A percentile compares a stretch with the other conserved stretches of the same genome.
Conservation (phyloP, 2,888 invertebrate genomes). For the Octodonta nipae region DNA sequence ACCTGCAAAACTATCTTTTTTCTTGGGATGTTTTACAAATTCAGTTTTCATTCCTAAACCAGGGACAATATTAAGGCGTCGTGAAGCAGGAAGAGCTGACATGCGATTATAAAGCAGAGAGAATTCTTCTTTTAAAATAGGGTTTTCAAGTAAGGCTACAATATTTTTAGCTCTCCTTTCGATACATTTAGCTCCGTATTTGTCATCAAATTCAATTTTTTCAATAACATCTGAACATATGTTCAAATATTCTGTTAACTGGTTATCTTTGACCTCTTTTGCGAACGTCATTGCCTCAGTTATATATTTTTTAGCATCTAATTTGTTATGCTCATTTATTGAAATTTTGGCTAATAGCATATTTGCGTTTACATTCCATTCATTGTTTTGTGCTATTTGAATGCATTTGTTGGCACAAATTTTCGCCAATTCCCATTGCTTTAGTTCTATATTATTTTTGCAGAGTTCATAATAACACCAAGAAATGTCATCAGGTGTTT, state of each 20-base stretch:
- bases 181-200: conserved; percentile 29
- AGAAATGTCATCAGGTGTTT: not conserved
- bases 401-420: not conserved
- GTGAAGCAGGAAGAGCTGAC: conserved; percentile 33
- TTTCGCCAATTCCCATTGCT: not conserved
- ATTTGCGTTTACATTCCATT: not conserved
- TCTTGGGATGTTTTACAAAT: too few species aligned
- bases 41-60: conserved; percentile 26
- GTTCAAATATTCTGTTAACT: not conserved
- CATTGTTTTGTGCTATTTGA: not conserved
- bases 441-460: not conserved
- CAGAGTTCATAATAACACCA: not conserved
- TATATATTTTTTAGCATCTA: not conserved
- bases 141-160: conserved; percentile 31
- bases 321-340: not conserved
- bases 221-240: conserved; percentile 31
- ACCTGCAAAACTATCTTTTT: too few species aligned
- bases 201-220: conserved; percentile 30
- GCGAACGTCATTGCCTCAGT: not conserved
- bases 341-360: not conserved
- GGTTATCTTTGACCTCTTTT: not conserved
- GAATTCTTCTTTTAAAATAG: conserved; percentile 33
- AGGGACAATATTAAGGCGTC: conserved; percentile 39
- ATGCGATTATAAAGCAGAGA: conserved; percentile 36
- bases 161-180: conserved; percentile 35